These are phyloP conservation scores for Schrankia costaestrigalis DNA, from an alignment of 2,888 invertebrate genomes.

Conservation along the genomic window DNA sequence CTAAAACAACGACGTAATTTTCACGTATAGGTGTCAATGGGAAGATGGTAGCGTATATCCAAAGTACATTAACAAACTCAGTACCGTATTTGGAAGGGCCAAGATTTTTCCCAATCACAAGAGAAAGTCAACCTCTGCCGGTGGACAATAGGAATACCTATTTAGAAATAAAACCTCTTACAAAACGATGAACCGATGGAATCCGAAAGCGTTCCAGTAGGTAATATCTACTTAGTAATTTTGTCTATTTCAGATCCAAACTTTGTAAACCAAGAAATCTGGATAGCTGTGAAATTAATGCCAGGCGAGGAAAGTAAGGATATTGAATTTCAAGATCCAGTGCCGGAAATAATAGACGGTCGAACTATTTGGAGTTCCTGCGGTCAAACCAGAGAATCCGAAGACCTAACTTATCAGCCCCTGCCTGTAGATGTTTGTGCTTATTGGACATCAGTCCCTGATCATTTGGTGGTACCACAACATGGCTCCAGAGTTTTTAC, in stretches of 20 bases:
- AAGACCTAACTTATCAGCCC: constrained; percentile 62
- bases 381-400: constrained; percentile 62
- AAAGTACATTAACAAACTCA: too few relatives aligned
- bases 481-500: constrained; percentile 71
- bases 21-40: too few relatives aligned
- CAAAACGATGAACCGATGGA: too few relatives aligned
- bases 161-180: too few relatives aligned
- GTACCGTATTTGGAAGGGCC: too few relatives aligned
- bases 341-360: constrained; percentile 60
- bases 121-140: too few relatives aligned
- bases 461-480: constrained; percentile 69
- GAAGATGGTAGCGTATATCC: too few relatives aligned
- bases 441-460: constrained; percentile 74
- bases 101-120: too few relatives aligned
- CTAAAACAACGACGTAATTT: too few relatives aligned
- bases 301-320: constrained; percentile 66
- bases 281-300: constrained; percentile 67
- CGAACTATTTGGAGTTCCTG: constrained; percentile 63
- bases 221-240: too few relatives aligned
- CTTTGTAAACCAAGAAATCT: constrained; percentile 66
- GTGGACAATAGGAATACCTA: too few relatives aligned
- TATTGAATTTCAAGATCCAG: constrained; percentile 57
- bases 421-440: constrained; percentile 61
- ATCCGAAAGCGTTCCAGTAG: too few relatives aligned
- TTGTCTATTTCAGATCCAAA: constrained; percentile 59